Conservation (phyloP, 2,113 vertebrate genomes). For the Heterotilapia buettikoferi region DNA sequence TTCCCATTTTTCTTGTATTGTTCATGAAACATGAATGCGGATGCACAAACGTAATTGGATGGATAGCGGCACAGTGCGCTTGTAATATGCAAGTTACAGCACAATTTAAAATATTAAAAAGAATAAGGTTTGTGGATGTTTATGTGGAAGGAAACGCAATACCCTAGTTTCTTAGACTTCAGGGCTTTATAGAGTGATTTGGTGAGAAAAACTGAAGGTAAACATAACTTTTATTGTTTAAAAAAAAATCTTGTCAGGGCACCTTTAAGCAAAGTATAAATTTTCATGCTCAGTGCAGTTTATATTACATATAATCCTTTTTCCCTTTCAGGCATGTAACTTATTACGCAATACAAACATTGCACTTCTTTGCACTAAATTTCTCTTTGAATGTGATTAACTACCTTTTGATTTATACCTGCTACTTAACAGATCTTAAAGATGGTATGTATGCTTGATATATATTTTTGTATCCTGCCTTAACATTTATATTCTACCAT, state of each 20-base stretch:
- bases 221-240: not conserved
- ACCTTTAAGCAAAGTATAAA: not conserved
- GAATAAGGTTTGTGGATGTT: not conserved
- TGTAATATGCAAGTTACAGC: not conserved
- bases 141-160: not conserved
- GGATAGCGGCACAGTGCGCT: not conserved
- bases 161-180: not conserved
- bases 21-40: not conserved
- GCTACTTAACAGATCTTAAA: not conserved
- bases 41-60: not conserved
- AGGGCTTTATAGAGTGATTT: not conserved
- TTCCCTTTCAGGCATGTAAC: not conserved
- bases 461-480: not conserved
- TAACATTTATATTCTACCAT: not conserved
- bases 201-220: not conserved
- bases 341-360: not conserved
- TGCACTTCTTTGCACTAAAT: not conserved
- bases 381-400: not conserved
- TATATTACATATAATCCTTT: not conserved
- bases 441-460: not conserved
- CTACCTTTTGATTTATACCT: not conserved
- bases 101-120: not conserved
- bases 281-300: not conserved
- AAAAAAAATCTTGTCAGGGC: rapidly evolving
- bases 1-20: not conserved